Evolutionary conservation across 2,888 invertebrate species (phyloP).

Genomic region (Macrostomum cliftonense): DNA sequence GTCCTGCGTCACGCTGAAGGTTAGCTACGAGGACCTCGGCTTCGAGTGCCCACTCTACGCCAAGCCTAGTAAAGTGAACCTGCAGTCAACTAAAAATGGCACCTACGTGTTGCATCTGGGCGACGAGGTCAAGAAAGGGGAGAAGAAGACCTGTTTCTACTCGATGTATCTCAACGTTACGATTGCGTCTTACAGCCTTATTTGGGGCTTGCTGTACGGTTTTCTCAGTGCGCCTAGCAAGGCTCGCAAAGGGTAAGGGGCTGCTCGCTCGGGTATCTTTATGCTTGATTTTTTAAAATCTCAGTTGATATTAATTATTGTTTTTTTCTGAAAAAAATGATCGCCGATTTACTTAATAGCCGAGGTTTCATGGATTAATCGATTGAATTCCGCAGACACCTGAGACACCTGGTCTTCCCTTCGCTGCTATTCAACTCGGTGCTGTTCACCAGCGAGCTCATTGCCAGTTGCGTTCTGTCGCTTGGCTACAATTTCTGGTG

Average conservation of each 20-base stretch:
- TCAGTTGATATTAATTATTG: no score
- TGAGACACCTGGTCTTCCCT: constrained; percentile 9
- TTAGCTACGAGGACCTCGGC: constrained; percentile 7
- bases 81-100: background rate
- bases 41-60: constrained; percentile 8
- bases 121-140: constrained; percentile 7
- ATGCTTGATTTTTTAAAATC: no score
- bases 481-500: constrained; percentile 9
- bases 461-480: constrained; percentile 8
- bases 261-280: background rate
- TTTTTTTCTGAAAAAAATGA: no score
- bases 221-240: constrained; percentile 5
- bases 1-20: constrained; percentile 9
- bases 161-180: constrained; percentile 9
- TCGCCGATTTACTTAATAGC: no score
- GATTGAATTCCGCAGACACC: no score
- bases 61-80: background rate
- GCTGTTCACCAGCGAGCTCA: constrained; percentile 8
- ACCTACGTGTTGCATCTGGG: constrained; percentile 2
- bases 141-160: constrained; percentile 7
- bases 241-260: background rate
- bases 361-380: no score
- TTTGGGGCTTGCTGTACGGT: constrained; percentile 5
- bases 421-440: constrained; percentile 10
- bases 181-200: constrained; percentile 3